A percentile compares a stretch with the other conserved stretches of the same genome.
Conservation (phyloP, 2,797 vertebrate species). For the Siniperca undulata region DNA sequence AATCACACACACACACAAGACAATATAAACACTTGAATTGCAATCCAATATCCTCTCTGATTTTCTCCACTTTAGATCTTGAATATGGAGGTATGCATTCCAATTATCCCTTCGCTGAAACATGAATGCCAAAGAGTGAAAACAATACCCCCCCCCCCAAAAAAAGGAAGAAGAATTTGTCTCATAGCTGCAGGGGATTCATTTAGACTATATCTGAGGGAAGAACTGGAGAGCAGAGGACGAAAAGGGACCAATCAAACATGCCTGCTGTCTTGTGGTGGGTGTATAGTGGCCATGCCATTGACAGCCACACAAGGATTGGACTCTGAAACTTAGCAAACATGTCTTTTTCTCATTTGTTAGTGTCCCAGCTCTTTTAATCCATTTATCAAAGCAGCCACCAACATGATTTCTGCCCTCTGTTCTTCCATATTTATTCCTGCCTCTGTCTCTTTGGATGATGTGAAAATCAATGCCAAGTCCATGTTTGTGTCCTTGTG, state of each 20-base stretch:
- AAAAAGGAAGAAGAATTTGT: conserved; percentile 17
- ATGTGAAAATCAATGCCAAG: conserved; percentile 48
- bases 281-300: conserved; percentile 16
- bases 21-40: conserved; percentile 73
- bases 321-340: conserved; percentile 35
- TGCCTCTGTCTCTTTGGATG: conserved; percentile 29
- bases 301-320: conserved; percentile 24
- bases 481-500: conserved; percentile 22
- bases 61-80: conserved; percentile 66
- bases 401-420: not conserved
- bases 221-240: conserved; percentile 38
- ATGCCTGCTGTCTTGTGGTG: conserved; percentile 16
- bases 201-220: conserved; percentile 51
- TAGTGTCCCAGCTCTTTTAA: conserved; percentile 15
- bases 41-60: conserved; percentile 76
- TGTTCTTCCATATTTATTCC: conserved; percentile 13
- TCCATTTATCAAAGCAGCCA: conserved; percentile 38
- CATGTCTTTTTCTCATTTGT: conserved; percentile 40
- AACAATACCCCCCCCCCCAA: conserved; percentile 37
- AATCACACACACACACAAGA: conserved; percentile 51
- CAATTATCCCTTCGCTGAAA: conserved; percentile 72
- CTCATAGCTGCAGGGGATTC: conserved; percentile 39
- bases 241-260: conserved; percentile 43
- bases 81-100: conserved; percentile 71
- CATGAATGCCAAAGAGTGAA: conserved; percentile 59